Evolutionary conservation across 2,797 vertebrate species (phyloP).

Genomic region (Agapornis canus): DNA sequence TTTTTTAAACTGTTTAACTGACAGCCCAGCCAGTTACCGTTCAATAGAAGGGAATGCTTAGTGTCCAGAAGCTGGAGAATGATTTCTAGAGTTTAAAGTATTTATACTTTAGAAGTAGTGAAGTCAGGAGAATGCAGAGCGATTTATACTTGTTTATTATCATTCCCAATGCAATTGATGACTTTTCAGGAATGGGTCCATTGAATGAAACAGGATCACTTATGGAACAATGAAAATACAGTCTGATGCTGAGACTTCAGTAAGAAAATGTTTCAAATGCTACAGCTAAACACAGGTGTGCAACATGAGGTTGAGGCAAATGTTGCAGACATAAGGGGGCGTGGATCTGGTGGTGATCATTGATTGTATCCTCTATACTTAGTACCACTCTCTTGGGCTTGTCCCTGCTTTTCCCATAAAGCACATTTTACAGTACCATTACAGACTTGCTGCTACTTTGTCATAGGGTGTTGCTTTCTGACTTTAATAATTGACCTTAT

Average conservation of each 20-base stretch:
- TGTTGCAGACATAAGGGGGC: background rate
- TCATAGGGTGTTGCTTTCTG: background rate
- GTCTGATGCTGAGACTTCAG: background rate
- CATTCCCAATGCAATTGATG: background rate
- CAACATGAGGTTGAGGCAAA: background rate
- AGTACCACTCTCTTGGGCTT: background rate
- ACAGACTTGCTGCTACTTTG: background rate
- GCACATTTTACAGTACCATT: background rate
- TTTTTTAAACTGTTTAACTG: background rate
- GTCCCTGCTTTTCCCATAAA: background rate
- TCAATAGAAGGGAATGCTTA: background rate
- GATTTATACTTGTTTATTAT: background rate
- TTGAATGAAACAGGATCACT: background rate
- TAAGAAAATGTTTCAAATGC: background rate
- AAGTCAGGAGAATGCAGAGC: background rate
- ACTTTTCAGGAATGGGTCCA: background rate
- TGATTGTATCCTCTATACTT: background rate
- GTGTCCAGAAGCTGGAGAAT: background rate
- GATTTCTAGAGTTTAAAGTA: background rate
- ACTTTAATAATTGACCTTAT: background rate
- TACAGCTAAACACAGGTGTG: background rate
- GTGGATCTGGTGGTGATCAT: background rate
- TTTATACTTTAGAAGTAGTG: background rate
- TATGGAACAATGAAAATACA: background rate
- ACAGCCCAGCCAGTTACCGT: background rate